These are phyloP conservation scores for Standfussiana lucernea DNA, from an alignment of 2,888 invertebrate species.

Conservation along the genomic window DNA sequence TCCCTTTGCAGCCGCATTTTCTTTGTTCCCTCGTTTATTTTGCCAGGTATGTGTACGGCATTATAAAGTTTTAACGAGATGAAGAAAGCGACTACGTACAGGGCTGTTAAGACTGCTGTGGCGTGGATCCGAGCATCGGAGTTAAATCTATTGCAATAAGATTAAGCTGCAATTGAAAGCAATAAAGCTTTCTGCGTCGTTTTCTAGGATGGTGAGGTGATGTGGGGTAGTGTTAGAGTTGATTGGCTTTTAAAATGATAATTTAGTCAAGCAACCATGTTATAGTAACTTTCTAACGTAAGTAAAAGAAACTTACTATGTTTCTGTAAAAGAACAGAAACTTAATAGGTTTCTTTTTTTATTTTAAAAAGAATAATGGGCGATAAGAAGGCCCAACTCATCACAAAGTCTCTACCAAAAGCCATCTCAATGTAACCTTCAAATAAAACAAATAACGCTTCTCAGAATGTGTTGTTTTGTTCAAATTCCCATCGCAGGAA, in stretches of 20 bases:
- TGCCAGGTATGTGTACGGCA: slow-evolving; percentile 67
- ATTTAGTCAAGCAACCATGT: neutral
- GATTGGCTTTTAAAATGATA: neutral
- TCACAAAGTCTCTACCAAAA: neutral
- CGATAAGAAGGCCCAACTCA: neutral
- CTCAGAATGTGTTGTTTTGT: slow-evolving; percentile 14
- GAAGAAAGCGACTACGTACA: slow-evolving; percentile 60
- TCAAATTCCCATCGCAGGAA: slow-evolving; percentile 64
- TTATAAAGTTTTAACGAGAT: slow-evolving; percentile 78
- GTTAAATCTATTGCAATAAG: slow-evolving; percentile 21
- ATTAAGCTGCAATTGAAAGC: slow-evolving; percentile 8
- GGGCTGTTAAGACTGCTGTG: slow-evolving; percentile 16
- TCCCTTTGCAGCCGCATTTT: slow-evolving; percentile 71
- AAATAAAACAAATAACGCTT: slow-evolving; percentile 17
- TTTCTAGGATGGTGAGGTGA: neutral
- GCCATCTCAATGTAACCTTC: neutral
- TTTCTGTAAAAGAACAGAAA: neutral
- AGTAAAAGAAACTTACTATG: neutral
- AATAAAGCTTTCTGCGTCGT: slow-evolving; percentile 10
- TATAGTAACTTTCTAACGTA: neutral
- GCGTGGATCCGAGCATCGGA: neutral
- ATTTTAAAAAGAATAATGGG: neutral
- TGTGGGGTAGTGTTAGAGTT: too few relatives aligned
- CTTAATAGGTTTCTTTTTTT: neutral
- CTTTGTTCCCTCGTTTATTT: slow-evolving; percentile 78